Percentiles rank a stretch among this genome's conserved stretches.
These are phyloP conservation scores for Charina bottae DNA, from an alignment of 2,113 vertebrate species.

Conservation along the genomic window DNA sequence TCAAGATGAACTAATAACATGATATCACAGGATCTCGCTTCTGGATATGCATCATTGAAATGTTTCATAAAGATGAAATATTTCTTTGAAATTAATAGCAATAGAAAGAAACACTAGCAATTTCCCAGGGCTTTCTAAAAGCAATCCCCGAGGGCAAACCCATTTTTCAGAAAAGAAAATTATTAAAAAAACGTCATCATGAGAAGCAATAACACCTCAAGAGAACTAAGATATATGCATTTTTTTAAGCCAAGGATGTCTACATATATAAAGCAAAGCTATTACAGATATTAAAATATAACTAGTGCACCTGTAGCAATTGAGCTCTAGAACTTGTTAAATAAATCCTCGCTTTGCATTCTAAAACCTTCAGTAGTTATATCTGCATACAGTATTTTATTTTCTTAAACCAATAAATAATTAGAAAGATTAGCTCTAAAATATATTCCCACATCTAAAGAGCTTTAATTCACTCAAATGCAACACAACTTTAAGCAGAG, in stretches of 20 bases:
- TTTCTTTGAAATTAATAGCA: slow-evolving; percentile 29
- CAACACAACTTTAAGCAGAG: too few species aligned
- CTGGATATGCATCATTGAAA: not conserved
- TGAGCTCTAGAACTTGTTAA: too few species aligned
- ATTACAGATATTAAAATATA: slow-evolving; percentile 11
- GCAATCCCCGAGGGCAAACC: slow-evolving; percentile 9
- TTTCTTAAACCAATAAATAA: too few species aligned
- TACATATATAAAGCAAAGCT: slow-evolving; percentile 4
- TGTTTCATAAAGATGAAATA: slow-evolving; percentile 8
- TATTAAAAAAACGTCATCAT: not conserved
- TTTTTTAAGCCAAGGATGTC: not conserved
- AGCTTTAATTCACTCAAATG: too few species aligned
- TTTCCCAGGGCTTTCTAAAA: slow-evolving; percentile 23
- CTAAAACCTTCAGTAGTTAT: too few species aligned
- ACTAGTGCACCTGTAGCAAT: not conserved
- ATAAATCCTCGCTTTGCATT: too few species aligned
- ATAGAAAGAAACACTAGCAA: slow-evolving; percentile 20
- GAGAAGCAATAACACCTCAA: slow-evolving; percentile 24
- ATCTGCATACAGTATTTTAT: too few species aligned
- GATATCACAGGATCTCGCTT: not conserved
- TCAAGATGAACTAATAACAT: not conserved
- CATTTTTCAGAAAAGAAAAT: slow-evolving; percentile 15
- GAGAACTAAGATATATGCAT: slow-evolving; percentile 17
- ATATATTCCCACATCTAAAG: too few species aligned
- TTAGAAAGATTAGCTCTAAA: too few species aligned